Conservation (phyloP, 2,113 vertebrate species). For the Loxodonta africana region DNA sequence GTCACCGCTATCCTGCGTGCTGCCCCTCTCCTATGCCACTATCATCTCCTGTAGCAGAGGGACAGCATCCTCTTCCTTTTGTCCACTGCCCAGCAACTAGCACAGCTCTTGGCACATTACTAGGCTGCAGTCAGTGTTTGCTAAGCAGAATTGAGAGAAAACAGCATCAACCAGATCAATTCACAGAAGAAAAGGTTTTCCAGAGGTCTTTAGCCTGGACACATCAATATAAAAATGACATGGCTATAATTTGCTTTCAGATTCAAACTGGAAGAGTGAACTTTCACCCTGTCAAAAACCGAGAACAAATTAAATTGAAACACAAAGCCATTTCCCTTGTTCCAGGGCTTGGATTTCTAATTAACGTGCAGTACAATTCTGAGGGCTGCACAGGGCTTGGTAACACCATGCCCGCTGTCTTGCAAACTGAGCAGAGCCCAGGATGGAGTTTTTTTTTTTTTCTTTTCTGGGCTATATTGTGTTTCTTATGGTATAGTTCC, state of each 20-base stretch:
- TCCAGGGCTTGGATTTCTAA: constrained; percentile 71
- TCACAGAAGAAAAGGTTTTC: constrained; percentile 66
- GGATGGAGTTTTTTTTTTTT: background rate
- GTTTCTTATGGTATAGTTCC: background rate
- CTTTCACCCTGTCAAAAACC: constrained; percentile 80
- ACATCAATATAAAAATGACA: constrained; percentile 69
- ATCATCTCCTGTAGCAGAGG: background rate
- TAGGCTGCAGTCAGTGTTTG: background rate
- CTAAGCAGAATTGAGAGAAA: constrained; percentile 31
- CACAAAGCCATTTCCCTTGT: constrained; percentile 74
- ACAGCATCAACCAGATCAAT: constrained; percentile 16
- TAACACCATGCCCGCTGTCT: background rate
- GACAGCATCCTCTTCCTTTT: background rate
- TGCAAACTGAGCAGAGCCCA: background rate
- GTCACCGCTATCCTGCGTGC: background rate
- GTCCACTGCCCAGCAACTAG: background rate
- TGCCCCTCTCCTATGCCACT: background rate
- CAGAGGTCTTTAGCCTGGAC: constrained; percentile 61
- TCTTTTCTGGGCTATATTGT: constrained; percentile 2
- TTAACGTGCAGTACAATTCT: background rate
- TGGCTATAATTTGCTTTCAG: constrained; percentile 73
- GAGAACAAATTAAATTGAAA: constrained; percentile 82
- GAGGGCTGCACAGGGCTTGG: background rate
- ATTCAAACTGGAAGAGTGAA: constrained; percentile 73
- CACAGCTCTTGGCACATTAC: background rate